Base-by-base conservation (phyloP, 1,140 invertebrate genomes). In the Drosophila asahinai region DNA sequence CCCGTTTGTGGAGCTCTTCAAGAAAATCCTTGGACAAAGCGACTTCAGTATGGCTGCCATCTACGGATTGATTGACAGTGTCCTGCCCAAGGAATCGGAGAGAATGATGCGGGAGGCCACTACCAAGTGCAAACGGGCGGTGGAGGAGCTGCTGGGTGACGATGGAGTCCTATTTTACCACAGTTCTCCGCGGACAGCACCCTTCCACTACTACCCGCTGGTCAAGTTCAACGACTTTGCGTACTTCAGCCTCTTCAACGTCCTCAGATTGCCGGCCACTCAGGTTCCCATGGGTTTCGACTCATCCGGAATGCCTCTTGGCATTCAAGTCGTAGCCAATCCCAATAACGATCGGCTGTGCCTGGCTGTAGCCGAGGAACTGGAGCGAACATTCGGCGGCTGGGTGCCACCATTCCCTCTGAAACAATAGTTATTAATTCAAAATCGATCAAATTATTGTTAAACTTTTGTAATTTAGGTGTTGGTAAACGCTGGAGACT, bases 201-300 rank as follows among this genome's bases (percentile, higher is more conserved):
- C 96, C 7, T 97, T 97, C 91, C 98, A 99, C 93, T 96, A 96
- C 90, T 95, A 96, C 51, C 95, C 96, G 40, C 94, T 97, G 73
- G 93, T 97, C 3, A 95, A 96, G 58, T 96, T 97, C 2, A 97
- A 95, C 86, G 98, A 99, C 93, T 98, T 98, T 93, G 94, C 95
- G 8, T 98, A 99, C 92, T 98, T 97, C 93, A 96, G 95, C 30
- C 94, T 99, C 43, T 98, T 99, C 92, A 99, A 99, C 93, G 96
- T 96, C 8, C 92, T 99, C 1, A 95, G 95, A 36, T 93, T 98
- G 15, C 98, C 98, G 8, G 96, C 95, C 1, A 98, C 96, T 0
- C 97, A 98, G 60, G 94, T 96, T 15, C 97, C 94, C 0, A 91
- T 98, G 61, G 97, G 97, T 1, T 92, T 98, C 47, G 95, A 95